A percentile compares a stretch with the other conserved stretches of the same genome.
Conservation (phyloP, 2,797 vertebrate genomes). For the Triplophysa yarkandensis region DNA sequence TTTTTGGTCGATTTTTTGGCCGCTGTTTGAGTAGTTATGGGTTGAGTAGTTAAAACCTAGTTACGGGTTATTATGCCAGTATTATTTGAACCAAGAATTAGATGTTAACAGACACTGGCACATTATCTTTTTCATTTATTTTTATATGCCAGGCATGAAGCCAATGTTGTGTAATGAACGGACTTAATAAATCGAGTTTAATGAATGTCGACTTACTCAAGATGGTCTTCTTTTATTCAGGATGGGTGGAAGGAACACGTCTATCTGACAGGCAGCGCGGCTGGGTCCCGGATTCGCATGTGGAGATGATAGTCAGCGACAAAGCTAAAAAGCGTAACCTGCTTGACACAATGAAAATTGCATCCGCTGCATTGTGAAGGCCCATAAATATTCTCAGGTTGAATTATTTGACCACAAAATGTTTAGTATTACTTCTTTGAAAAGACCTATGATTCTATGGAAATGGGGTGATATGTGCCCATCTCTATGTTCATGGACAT, state of each 20-base stretch:
- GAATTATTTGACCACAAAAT: background rate
- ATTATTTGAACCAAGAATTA: too few species aligned
- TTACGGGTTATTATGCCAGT: too few species aligned
- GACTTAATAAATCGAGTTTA: too few species aligned
- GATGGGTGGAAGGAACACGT: constrained; percentile 90
- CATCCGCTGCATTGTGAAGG: constrained; percentile 77
- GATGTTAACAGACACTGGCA: too few species aligned
- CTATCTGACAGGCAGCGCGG: constrained; percentile 89
- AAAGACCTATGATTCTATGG: background rate
- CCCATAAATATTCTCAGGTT: constrained; percentile 3
- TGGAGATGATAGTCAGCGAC: constrained; percentile 84
- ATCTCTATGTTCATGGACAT: background rate
- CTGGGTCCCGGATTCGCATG: constrained; percentile 86
- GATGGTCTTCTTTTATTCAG: constrained; percentile 63
- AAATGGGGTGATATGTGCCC: background rate
- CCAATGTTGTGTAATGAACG: too few species aligned
- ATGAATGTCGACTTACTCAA: background rate
- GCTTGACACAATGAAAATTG: constrained; percentile 87
- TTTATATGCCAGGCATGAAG: too few species aligned
- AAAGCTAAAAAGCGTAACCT: constrained; percentile 84
- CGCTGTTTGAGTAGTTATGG: too few species aligned
- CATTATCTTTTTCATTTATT: too few species aligned
- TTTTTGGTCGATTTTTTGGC: too few species aligned
- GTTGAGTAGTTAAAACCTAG: too few species aligned
- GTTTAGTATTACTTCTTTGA: background rate